Evolutionary conservation across 2,113 vertebrate genomes (phyloP).

Genomic region (Campylomormyrus numenius): DNA sequence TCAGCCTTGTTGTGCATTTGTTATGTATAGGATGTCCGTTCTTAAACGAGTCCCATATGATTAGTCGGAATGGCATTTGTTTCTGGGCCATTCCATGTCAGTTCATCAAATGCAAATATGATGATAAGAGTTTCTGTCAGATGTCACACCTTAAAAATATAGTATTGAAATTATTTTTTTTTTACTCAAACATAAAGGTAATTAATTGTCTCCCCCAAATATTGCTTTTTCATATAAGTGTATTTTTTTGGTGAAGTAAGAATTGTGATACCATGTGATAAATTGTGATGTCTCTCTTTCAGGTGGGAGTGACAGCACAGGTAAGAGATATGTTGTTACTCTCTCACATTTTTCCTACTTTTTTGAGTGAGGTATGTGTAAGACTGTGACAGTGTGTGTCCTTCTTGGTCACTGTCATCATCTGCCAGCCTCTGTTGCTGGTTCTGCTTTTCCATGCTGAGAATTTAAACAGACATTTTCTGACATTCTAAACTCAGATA

Average conservation of each 20-base stretch:
- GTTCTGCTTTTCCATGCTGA: not conserved
- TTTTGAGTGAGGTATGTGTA: not conserved
- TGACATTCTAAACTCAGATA: not conserved
- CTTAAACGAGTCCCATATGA: no score
- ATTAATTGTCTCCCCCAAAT: not conserved
- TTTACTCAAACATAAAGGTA: not conserved
- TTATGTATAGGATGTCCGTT: no score
- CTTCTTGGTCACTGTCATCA: not conserved
- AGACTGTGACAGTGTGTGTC: not conserved
- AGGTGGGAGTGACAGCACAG: not conserved
- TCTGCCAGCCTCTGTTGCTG: not conserved
- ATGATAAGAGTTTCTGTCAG: no score
- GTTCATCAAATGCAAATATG: no score
- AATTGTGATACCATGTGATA: not conserved
- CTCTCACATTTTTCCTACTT: not conserved
- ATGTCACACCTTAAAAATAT: no score
- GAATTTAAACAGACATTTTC: not conserved
- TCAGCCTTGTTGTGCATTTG: no score
- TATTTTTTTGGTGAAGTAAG: not conserved
- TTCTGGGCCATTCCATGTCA: no score
- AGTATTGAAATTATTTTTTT: not conserved
- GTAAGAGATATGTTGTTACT: not conserved
- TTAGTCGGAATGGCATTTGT: no score
- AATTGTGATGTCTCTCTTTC: not conserved
- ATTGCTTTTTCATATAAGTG: not conserved